Percentiles rank a stretch among this genome's conserved stretches.
phyloP scores from a whole-genome alignment of 2,113 vertebrate genomes.

The Crotalus viridis region DNA sequence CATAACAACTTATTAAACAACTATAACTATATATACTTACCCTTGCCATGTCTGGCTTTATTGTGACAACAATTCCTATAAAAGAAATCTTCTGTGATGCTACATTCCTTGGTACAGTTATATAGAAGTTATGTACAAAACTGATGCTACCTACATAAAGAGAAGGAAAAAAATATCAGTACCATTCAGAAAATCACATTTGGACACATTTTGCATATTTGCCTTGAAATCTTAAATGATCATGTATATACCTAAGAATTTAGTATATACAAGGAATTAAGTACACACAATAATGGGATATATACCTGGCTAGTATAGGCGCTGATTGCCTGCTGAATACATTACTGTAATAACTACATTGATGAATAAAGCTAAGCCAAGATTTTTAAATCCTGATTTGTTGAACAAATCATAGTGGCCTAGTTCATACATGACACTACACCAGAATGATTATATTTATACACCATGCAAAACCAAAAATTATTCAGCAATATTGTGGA shows the following conservation, averaged over 20 bases:
- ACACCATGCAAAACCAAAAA: not conserved
- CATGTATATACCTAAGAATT: not conserved
- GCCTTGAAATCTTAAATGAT: not conserved
- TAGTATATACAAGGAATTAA: not conserved
- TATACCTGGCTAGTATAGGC: not conserved
- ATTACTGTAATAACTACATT: not conserved
- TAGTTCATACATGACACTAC: not conserved
- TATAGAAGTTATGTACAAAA: constrained; percentile 54
- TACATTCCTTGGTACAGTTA: constrained; percentile 69
- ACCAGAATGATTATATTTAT: not conserved
- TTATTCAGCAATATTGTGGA: not conserved
- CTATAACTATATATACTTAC: constrained; percentile 60
- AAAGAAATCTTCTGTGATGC: constrained; percentile 64
- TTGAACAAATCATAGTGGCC: not conserved
- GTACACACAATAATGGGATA: not conserved
- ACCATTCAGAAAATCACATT: constrained; percentile 41
- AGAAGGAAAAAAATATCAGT: constrained; percentile 1
- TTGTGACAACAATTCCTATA: constrained; percentile 50
- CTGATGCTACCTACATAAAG: constrained; percentile 61
- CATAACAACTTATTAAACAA: not conserved
- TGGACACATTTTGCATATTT: not conserved
- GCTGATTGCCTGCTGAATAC: not conserved
- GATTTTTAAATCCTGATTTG: not conserved
- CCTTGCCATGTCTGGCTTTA: constrained; percentile 72
- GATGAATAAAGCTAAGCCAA: not conserved